phyloP scores from a whole-genome alignment of 2,797 vertebrate genomes.

The Garrulus glandarius region DNA sequence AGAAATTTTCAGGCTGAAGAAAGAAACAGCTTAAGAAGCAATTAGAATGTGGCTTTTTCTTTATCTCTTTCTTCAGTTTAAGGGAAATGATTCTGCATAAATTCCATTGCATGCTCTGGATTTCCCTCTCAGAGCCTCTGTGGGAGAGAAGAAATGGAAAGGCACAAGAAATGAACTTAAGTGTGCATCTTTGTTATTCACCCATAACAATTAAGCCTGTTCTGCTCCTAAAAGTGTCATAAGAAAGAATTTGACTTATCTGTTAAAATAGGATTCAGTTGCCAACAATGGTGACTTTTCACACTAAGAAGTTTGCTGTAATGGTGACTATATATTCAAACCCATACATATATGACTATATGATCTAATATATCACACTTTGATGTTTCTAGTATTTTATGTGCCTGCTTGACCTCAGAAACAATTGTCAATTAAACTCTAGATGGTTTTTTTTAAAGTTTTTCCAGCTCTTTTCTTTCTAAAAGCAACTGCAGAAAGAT shows the following conservation, averaged over 20 bases:
- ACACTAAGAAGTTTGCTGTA: background rate
- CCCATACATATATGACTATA: background rate
- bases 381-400: background rate
- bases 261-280: background rate
- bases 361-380: background rate
- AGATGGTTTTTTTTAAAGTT: background rate
- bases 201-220: background rate
- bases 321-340: background rate
- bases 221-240: background rate
- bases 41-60: background rate
- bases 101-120: background rate
- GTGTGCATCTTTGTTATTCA: background rate
- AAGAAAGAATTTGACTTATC: background rate
- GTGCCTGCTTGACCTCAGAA: background rate
- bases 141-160: background rate
- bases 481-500: background rate
- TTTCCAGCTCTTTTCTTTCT: background rate
- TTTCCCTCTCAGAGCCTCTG: background rate
- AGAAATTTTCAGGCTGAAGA: background rate
- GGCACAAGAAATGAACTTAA: background rate
- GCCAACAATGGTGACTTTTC: background rate
- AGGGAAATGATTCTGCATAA: background rate
- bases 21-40: background rate
- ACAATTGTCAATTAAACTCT: background rate
- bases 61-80: background rate